Conservation (phyloP, 2,888 invertebrate species). For the Monopis laevigella region DNA sequence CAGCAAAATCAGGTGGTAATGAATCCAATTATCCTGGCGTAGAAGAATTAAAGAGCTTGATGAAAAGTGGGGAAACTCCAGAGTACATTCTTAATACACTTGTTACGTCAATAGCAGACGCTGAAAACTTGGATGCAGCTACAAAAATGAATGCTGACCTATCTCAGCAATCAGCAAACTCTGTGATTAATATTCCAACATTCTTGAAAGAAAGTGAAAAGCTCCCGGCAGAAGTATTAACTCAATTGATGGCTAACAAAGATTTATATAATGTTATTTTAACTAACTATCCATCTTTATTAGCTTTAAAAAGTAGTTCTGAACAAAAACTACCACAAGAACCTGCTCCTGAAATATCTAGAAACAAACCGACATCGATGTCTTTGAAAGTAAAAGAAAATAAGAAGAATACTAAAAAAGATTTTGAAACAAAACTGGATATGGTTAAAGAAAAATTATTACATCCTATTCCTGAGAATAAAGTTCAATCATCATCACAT, state of each 20-base stretch:
- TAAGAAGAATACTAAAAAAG: conserved; percentile 32
- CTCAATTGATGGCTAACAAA: conserved; percentile 70
- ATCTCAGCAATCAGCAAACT: conserved; percentile 61
- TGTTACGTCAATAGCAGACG: conserved; percentile 66
- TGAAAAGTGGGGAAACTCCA: conserved; percentile 76
- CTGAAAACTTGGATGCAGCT: conserved; percentile 52
- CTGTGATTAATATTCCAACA: conserved; percentile 82
- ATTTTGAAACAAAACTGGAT: conserved; percentile 50
- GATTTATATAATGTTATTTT: conserved; percentile 75
- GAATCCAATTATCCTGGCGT: conserved; percentile 70
- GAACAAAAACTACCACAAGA: conserved; percentile 67
- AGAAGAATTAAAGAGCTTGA: conserved; percentile 72
- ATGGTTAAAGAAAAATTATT: conserved; percentile 45
- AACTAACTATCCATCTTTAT: conserved; percentile 76
- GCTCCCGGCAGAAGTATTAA: conserved; percentile 77
- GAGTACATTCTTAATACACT: conserved; percentile 72
- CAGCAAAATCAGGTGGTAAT: conserved; percentile 52
- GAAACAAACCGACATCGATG: conserved; percentile 68
- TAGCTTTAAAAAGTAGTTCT: conserved; percentile 71
- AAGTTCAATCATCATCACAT: conserved; percentile 36
- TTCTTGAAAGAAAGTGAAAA: conserved; percentile 79
- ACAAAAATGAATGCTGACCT: conserved; percentile 57
- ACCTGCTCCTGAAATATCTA: conserved; percentile 31
- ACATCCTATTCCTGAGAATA: conserved; percentile 55
- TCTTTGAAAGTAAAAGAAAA: conserved; percentile 68